phyloP scores from a whole-genome alignment of 2,113 vertebrate genomes.

The Sinocyclocheilus anophthalmus region DNA sequence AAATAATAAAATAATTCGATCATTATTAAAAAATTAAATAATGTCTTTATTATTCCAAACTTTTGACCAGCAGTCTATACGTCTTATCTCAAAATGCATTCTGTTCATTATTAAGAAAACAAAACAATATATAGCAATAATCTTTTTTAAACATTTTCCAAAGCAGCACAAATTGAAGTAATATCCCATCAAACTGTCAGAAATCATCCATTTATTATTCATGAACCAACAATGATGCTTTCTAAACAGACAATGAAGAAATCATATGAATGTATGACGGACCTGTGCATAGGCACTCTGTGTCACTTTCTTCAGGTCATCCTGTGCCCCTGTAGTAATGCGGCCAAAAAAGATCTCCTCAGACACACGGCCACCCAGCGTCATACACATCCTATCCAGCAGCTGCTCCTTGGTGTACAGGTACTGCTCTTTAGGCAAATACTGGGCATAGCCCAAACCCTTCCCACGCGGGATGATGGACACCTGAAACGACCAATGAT shows the following conservation, averaged over 20 bases:
- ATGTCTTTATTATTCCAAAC: no score
- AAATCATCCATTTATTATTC: background rate
- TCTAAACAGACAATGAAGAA: background rate
- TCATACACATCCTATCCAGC: slow-evolving; percentile 99
- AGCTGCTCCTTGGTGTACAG: slow-evolving; percentile 95
- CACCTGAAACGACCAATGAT: slow-evolving; percentile 75
- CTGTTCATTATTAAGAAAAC: no score
- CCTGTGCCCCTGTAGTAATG: slow-evolving; percentile 95
- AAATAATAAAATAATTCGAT: no score
- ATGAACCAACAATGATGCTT: background rate
- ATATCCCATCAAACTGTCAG: background rate
- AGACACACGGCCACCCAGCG: slow-evolving; percentile 88
- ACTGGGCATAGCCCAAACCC: slow-evolving; percentile 96
- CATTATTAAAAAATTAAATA: no score
- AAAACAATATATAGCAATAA: no score
- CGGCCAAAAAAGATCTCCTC: slow-evolving; percentile 94
- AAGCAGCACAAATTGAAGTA: background rate
- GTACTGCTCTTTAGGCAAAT: slow-evolving; percentile 95
- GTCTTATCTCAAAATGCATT: no score
- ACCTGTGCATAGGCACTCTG: slow-evolving; percentile 98
- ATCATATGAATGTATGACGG: slow-evolving; percentile 21
- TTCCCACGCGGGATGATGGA: slow-evolving; percentile 97
- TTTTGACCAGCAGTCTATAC: no score
- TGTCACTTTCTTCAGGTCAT: slow-evolving; percentile 93
- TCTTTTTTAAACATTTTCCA: no score